These are phyloP conservation scores for Tiliqua scincoides DNA, from an alignment of 2,113 vertebrate genomes.

Conservation along the genomic window DNA sequence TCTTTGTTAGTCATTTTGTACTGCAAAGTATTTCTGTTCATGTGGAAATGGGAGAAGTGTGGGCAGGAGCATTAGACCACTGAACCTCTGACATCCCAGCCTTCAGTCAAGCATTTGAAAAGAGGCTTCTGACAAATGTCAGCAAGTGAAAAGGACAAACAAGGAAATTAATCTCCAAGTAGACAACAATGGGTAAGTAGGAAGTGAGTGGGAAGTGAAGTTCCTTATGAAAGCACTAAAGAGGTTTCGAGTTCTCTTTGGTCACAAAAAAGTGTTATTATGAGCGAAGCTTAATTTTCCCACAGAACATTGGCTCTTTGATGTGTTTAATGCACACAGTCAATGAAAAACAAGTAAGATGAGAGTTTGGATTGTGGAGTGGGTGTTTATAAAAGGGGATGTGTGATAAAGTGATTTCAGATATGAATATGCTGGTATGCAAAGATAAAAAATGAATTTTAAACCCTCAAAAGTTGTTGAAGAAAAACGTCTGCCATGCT, in stretches of 20 bases:
- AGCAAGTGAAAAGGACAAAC: constrained; percentile 62
- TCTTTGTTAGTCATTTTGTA: constrained; percentile 42
- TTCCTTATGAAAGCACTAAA: constrained; percentile 55
- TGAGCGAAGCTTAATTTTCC: constrained; percentile 57
- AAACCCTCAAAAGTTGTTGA: constrained; percentile 9
- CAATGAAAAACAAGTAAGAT: background rate
- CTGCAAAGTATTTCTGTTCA: constrained; percentile 40
- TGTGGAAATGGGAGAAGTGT: constrained; percentile 18
- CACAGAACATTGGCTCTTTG: constrained; percentile 64
- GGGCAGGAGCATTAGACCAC: constrained; percentile 10
- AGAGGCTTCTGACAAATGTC: constrained; percentile 48
- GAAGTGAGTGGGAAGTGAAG: constrained; percentile 60
- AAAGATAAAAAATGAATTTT: constrained; percentile 26
- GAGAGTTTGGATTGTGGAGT: constrained; percentile 18
- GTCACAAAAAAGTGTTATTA: constrained; percentile 49
- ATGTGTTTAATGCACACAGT: constrained; percentile 58
- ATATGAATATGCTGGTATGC: constrained; percentile 10
- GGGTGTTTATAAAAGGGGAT: constrained; percentile 16
- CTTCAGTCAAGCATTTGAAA: constrained; percentile 47
- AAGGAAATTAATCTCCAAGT: constrained; percentile 52
- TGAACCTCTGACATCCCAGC: constrained; percentile 26
- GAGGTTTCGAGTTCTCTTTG: constrained; percentile 47
- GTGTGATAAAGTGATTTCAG: background rate
- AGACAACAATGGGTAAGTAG: constrained; percentile 60
- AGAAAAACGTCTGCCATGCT: background rate